Percentiles rank a stretch among this genome's conserved stretches.
Evolutionary conservation across 1,140 invertebrate genomes (phyloP).

Genomic region (Saxidomus purpurata): DNA sequence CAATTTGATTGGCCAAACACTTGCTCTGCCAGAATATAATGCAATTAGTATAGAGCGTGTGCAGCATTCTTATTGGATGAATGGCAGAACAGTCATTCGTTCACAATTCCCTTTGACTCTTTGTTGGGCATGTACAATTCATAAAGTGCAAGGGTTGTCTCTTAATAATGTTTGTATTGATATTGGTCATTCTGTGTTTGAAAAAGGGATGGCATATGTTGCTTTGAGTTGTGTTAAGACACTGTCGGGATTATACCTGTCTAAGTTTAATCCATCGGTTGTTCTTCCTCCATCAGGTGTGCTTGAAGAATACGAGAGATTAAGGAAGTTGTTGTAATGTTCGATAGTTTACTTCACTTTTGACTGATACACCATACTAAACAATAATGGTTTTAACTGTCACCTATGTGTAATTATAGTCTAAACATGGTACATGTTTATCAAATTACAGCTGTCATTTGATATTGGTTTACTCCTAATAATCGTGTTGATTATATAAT

Average conservation of each 20-base stretch:
- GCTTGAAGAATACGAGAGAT: neutral
- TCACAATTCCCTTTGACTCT: conserved; percentile 69
- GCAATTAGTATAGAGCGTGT: conserved; percentile 56
- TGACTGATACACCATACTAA: neutral
- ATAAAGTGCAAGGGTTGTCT: conserved; percentile 71
- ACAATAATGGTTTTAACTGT: neutral
- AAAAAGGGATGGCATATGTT: conserved; percentile 70
- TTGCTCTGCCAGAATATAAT: conserved; percentile 6
- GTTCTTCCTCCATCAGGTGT: conserved; percentile 28
- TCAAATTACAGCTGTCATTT: neutral
- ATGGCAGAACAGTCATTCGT: conserved; percentile 48
- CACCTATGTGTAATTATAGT: too few relatives aligned
- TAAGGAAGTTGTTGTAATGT: too few relatives aligned
- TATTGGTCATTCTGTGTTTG: conserved; percentile 63
- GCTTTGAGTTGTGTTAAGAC: conserved; percentile 63
- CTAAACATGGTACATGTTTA: neutral
- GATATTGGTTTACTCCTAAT: neutral
- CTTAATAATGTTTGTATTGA: conserved; percentile 59
- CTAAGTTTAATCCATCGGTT: conserved; percentile 27
- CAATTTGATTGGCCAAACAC: conserved; percentile 56
- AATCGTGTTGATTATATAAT: too few relatives aligned
- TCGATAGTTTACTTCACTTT: too few relatives aligned
- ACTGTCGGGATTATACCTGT: conserved; percentile 51
- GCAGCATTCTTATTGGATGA: conserved; percentile 39
- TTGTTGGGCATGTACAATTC: conserved; percentile 66